Conservation (phyloP, 2,797 vertebrate genomes). For the Protosalanx chinensis region DNA sequence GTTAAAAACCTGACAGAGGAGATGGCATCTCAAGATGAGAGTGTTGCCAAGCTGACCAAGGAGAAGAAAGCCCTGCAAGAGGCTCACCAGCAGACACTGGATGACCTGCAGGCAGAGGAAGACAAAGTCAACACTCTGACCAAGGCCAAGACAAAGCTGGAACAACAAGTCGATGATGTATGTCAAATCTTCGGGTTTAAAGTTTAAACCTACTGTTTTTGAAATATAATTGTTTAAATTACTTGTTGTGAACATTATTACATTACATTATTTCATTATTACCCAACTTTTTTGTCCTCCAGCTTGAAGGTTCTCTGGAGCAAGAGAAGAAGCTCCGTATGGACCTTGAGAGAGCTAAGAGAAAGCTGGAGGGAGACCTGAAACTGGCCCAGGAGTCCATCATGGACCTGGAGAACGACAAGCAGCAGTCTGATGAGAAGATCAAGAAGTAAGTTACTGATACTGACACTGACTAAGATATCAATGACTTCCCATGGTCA, state of each 20-base stretch:
- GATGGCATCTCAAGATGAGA: conserved; percentile 73
- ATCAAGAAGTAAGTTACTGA: conserved; percentile 76
- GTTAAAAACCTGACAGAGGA: conserved; percentile 76
- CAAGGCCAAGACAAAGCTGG: conserved; percentile 73
- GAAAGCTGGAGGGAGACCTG: no score
- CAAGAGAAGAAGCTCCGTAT: conserved; percentile 76
- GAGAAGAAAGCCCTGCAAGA: conserved; percentile 50
- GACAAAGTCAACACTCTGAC: conserved; percentile 74
- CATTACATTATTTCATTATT: no score
- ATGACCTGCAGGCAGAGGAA: conserved; percentile 74
- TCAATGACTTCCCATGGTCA: no score
- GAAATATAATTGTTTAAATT: no score
- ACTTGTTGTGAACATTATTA: no score
- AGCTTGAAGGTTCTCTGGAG: conserved; percentile 74
- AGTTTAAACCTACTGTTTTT: no score
- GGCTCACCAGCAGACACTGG: conserved; percentile 72
- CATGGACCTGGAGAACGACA: conserved; percentile 38
- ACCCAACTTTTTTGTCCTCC: background rate
- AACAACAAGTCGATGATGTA: conserved; percentile 72
- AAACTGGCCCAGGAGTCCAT: no score
- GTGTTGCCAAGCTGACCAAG: conserved; percentile 71
- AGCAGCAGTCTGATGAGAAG: conserved; percentile 70
- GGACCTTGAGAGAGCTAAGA: conserved; percentile 40
- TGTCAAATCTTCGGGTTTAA: background rate
- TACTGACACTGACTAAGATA: no score